phyloP scores from a whole-genome alignment of 2,888 invertebrate species.

The Crocallis elinguaria region DNA sequence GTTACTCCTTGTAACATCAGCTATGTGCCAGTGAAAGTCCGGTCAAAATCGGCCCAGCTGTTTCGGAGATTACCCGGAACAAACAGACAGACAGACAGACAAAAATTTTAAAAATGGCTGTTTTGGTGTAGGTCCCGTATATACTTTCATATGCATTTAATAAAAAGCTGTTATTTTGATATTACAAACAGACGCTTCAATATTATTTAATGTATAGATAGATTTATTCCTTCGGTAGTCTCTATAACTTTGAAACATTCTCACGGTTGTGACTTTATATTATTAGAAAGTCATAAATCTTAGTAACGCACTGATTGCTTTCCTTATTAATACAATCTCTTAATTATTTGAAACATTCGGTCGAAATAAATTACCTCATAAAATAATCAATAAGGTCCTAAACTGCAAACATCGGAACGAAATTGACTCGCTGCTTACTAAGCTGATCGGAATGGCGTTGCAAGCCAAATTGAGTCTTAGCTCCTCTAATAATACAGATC shows the following conservation, averaged over 20 bases:
- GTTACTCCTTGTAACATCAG: too few species aligned
- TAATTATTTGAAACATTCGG: constrained; percentile 28
- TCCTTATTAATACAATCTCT: constrained; percentile 35
- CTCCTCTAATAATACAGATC: background rate
- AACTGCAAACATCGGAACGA: constrained; percentile 20
- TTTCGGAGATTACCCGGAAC: too few species aligned
- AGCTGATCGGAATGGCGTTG: background rate
- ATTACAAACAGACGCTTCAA: too few species aligned
- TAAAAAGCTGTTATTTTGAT: too few species aligned
- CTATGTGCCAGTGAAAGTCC: too few species aligned
- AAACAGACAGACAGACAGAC: too few species aligned
- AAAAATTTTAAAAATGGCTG: too few species aligned
- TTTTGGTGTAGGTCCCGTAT: too few species aligned
- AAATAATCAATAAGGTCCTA: constrained; percentile 31
- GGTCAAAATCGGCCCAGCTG: too few species aligned
- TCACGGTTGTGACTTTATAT: constrained; percentile 28
- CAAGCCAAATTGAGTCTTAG: constrained; percentile 9
- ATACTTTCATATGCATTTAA: too few species aligned
- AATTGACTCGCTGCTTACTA: constrained; percentile 12
- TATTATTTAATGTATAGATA: too few species aligned
- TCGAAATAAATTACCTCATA: constrained; percentile 28
- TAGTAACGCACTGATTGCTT: constrained; percentile 34
- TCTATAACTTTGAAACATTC: constrained; percentile 19
- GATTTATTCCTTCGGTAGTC: constrained; percentile 23
- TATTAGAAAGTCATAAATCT: constrained; percentile 30